These are phyloP conservation scores for Orthosia incerta DNA, from an alignment of 2,888 invertebrate genomes.

Conservation along the genomic window DNA sequence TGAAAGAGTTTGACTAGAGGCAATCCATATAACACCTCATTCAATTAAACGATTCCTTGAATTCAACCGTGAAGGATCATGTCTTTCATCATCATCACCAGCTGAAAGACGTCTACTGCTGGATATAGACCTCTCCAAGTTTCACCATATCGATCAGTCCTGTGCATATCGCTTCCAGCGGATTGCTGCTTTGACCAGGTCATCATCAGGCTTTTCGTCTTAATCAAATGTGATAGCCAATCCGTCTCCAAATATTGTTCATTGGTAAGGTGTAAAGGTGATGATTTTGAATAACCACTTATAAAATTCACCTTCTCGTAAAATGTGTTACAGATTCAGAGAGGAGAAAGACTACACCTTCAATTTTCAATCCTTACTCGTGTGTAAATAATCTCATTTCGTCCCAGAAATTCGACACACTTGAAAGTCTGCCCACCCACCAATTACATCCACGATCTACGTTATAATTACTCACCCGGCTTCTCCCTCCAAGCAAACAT, in stretches of 20 bases:
- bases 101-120: too few relatives aligned
- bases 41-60: neutral
- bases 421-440: conserved; percentile 35
- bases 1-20: too few relatives aligned
- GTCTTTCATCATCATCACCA: neutral
- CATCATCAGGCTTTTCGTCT: neutral
- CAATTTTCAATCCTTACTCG: conserved; percentile 4
- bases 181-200: too few relatives aligned
- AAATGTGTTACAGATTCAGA: too few relatives aligned
- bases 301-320: too few relatives aligned
- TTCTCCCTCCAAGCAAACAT: conserved; percentile 52
- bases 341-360: neutral
- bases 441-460: conserved; percentile 51
- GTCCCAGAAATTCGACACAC: conserved; percentile 39
- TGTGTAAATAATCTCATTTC: conserved; percentile 30
- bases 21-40: too few relatives aligned
- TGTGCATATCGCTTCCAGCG: too few relatives aligned
- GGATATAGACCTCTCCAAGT: too few relatives aligned
- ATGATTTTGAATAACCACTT: too few relatives aligned
- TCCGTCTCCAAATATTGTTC: too few relatives aligned
- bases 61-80: neutral
- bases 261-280: too few relatives aligned
- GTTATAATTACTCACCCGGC: conserved; percentile 54
- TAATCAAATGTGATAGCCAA: neutral
- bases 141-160: too few relatives aligned